These are phyloP conservation scores for Anastatus disparis DNA, from an alignment of 1,140 invertebrate genomes.

Conservation along the genomic window DNA sequence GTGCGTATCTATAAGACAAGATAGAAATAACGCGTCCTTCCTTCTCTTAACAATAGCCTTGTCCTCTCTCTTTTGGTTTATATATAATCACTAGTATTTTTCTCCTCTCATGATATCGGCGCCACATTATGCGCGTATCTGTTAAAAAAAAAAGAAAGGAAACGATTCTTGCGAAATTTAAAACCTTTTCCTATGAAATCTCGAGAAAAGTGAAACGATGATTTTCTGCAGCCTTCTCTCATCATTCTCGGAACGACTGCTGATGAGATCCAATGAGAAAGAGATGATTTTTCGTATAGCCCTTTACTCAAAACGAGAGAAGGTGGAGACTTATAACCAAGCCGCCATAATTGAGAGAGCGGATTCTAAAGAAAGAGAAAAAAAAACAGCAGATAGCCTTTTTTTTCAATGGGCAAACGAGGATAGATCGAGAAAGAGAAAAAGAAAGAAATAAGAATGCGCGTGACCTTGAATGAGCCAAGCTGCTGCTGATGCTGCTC, in stretches of 20 bases:
- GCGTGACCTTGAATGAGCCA: constrained; percentile 15
- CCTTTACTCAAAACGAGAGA: background rate
- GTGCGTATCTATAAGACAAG: constrained; percentile 43
- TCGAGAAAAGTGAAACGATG: constrained; percentile 27
- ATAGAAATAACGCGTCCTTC: constrained; percentile 39
- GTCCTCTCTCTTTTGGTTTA: background rate
- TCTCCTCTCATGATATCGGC: constrained; percentile 40
- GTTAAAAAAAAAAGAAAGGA: too few species aligned
- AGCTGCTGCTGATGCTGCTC: too few species aligned
- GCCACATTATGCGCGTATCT: constrained; percentile 28
- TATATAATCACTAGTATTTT: constrained; percentile 50
- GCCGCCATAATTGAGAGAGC: constrained; percentile 32
- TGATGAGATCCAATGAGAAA: background rate
- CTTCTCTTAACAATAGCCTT: constrained; percentile 50
- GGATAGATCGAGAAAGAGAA: constrained; percentile 33
- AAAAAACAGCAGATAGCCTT: too few species aligned
- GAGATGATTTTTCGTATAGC: constrained; percentile 4
- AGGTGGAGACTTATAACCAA: constrained; percentile 25
- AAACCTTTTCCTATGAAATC: constrained; percentile 20
- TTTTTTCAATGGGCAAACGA: constrained; percentile 28
- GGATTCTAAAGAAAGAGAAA: too few species aligned
- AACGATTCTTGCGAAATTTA: constrained; percentile 8
- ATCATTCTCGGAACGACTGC: too few species aligned
- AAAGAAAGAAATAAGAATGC: too few species aligned
- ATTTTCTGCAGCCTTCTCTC: too few species aligned